Evolutionary conservation across 2,113 vertebrate species (phyloP).

Genomic region (Callospermophilus lateralis): DNA sequence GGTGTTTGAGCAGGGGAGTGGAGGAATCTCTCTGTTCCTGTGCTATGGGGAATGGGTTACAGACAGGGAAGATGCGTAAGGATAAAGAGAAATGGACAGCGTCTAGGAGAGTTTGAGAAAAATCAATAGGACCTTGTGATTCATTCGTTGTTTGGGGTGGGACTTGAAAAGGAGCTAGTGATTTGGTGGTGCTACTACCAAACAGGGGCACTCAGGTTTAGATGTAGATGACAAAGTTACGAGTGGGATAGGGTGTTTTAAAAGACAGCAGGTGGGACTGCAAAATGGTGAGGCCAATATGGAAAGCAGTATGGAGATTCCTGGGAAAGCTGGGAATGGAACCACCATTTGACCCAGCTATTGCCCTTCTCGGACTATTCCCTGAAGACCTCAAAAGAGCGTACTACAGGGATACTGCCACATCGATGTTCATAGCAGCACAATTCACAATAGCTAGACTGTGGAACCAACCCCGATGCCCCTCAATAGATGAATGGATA

Average conservation of each 20-base stretch:
- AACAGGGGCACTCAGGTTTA: conserved; percentile 21
- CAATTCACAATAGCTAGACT: too few relatives aligned
- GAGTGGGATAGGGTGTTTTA: neutral
- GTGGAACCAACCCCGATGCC: too few relatives aligned
- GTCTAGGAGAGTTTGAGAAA: neutral
- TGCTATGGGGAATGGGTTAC: neutral
- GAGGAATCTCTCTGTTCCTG: neutral
- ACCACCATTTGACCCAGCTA: too few relatives aligned
- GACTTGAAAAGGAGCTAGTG: neutral
- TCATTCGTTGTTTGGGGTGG: neutral
- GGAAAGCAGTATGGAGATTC: too few relatives aligned
- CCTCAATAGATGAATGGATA: too few relatives aligned
- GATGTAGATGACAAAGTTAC: neutral
- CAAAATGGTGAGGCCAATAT: too few relatives aligned
- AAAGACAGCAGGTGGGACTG: neutral
- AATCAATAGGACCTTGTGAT: neutral
- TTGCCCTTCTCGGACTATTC: too few relatives aligned
- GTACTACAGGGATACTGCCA: too few relatives aligned
- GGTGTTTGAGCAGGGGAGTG: neutral
- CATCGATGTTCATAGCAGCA: too few relatives aligned
- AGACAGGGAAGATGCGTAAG: neutral
- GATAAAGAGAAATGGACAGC: neutral
- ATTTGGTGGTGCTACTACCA: neutral
- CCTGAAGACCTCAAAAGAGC: too few relatives aligned
- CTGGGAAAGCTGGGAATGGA: too few relatives aligned